These are phyloP conservation scores for Esox masquinongy DNA, from an alignment of 2,797 vertebrate genomes.

Conservation along the genomic window DNA sequence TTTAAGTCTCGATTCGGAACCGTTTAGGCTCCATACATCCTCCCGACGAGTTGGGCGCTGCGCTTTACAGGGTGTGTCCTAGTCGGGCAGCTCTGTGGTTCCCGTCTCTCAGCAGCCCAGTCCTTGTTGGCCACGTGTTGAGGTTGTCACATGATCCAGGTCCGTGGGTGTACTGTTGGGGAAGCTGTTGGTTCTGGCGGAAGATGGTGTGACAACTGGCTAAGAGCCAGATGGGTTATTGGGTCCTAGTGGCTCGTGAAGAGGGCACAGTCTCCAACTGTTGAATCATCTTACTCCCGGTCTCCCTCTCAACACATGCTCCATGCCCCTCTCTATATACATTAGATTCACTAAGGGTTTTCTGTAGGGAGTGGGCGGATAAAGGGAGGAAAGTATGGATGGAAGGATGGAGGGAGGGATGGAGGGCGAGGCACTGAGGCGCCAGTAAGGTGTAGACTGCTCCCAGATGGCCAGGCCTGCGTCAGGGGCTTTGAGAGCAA, in stretches of 20 bases:
- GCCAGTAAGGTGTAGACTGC: constrained; percentile 11
- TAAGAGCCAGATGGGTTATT: not conserved
- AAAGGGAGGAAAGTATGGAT: not conserved
- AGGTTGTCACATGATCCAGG: no score
- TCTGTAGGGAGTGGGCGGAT: not conserved
- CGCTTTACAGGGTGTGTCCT: no score
- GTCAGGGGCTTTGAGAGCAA: not conserved
- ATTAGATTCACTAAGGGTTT: not conserved
- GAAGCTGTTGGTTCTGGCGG: not conserved
- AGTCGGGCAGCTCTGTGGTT: no score
- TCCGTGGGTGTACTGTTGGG: not conserved
- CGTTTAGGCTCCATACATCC: no score
- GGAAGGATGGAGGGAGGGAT: not conserved
- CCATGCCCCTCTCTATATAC: not conserved
- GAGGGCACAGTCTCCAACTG: not conserved
- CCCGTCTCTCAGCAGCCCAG: not conserved
- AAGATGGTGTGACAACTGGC: constrained; percentile 4
- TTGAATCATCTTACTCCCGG: not conserved
- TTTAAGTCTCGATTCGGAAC: no score
- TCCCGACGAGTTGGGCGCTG: no score
- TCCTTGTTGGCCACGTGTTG: not conserved
- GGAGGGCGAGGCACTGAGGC: not conserved
- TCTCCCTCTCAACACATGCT: not conserved
- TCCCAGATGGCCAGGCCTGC: constrained; percentile 6
- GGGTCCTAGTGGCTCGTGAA: constrained; percentile 4